These are phyloP conservation scores for Phenganax marumi DNA, from an alignment of 92 coral and sea anemone species.

Conservation along the genomic window DNA sequence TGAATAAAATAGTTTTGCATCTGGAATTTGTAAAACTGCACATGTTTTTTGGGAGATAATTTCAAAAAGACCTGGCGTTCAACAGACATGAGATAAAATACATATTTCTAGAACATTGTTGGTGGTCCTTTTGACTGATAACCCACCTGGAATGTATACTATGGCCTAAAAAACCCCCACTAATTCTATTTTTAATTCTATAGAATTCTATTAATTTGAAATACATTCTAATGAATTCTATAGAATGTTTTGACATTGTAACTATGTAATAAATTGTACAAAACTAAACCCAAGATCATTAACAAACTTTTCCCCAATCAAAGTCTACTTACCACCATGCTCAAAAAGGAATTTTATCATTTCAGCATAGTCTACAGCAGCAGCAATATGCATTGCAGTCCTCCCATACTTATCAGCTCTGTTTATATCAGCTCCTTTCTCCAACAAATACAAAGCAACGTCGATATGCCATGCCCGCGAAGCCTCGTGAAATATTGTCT, in stretches of 20 bases:
- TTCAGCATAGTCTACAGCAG: conserved; percentile 97
- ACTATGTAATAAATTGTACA: no score
- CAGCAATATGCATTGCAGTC: conserved; percentile 88
- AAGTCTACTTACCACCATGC: conserved; percentile 64
- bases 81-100: not conserved
- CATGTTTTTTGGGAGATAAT: no score
- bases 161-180: no score
- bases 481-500: conserved; percentile 88
- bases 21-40: no score
- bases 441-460: conserved; percentile 82
- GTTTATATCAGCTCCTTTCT: conserved; percentile 88
- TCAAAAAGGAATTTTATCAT: conserved; percentile 81
- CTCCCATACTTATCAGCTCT: conserved; percentile 77
- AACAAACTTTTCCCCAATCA: not conserved
- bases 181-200: no score
- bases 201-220: no score
- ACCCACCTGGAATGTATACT: no score
- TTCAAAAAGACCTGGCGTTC: no score
- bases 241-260: no score
- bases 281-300: no score
- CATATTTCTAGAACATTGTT: not conserved
- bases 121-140: not conserved
- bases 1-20: no score
- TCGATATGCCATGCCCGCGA: conserved; percentile 97
- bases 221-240: no score